These are phyloP conservation scores for Pogonocichla stellata DNA, from an alignment of 2,113 vertebrate genomes.

Conservation along the genomic window DNA sequence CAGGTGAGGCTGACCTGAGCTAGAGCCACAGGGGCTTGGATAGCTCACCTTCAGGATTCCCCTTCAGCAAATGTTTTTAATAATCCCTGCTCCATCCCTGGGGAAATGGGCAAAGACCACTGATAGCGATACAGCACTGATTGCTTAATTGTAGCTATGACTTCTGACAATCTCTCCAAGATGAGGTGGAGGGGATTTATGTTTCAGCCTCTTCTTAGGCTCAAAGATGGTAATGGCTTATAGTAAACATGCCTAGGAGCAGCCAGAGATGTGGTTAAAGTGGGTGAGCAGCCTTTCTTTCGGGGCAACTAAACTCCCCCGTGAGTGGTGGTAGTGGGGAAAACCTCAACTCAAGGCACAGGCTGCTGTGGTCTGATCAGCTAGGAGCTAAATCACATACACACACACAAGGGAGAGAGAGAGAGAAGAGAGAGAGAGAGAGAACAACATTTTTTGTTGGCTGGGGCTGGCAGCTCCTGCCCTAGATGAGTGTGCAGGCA, in stretches of 20 bases:
- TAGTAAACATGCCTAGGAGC: not conserved
- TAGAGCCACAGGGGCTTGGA: not conserved
- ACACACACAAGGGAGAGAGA: not conserved
- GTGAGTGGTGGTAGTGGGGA: not conserved
- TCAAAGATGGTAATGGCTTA: not conserved
- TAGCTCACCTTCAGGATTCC: not conserved
- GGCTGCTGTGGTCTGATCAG: not conserved
- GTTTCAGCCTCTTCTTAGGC: not conserved
- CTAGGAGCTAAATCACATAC: not conserved
- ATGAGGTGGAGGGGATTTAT: not conserved
- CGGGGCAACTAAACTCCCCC: not conserved
- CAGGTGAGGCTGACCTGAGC: not conserved
- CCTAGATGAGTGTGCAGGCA: not conserved
- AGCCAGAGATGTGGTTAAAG: not conserved
- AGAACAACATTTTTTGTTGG: not conserved
- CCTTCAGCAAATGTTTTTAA: not conserved
- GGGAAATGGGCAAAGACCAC: not conserved
- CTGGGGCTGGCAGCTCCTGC: not conserved
- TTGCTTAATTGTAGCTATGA: not conserved
- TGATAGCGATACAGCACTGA: not conserved
- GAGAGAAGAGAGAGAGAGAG: too few species aligned
- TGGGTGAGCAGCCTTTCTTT: accelerated
- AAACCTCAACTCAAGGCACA: not conserved
- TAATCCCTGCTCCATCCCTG: accelerated
- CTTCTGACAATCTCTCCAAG: not conserved